These are phyloP conservation scores for Cacatua alba DNA, from an alignment of 2,113 vertebrate genomes.

Conservation along the genomic window DNA sequence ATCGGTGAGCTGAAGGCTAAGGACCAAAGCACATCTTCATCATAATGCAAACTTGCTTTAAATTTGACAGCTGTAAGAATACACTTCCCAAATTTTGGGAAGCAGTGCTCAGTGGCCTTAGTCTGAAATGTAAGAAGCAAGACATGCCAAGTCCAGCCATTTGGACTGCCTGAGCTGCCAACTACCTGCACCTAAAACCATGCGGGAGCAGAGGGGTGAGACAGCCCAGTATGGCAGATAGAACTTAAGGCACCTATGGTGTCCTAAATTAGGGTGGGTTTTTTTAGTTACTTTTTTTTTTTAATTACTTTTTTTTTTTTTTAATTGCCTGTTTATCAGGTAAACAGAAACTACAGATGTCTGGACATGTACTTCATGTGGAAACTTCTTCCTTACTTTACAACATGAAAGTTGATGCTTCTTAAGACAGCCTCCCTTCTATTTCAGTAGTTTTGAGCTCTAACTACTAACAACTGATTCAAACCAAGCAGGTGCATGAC, in stretches of 20 bases:
- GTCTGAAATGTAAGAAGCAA: rapidly evolving
- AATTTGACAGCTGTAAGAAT: not conserved
- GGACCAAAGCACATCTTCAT: not conserved
- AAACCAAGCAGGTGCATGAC: not conserved
- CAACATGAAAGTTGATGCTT: not conserved
- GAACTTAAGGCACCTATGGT: not conserved
- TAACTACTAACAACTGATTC: not conserved
- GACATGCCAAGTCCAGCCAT: rapidly evolving
- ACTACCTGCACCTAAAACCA: not conserved
- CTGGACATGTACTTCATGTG: not conserved
- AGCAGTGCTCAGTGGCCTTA: not conserved
- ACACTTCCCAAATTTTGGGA: not conserved
- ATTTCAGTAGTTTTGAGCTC: not conserved
- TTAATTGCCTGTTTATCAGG: not conserved
- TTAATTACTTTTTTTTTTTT: not conserved
- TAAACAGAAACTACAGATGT: not conserved
- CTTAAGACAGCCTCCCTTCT: not conserved
- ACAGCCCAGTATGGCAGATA: rapidly evolving
- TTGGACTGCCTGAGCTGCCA: not conserved
- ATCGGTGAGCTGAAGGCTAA: rapidly evolving
- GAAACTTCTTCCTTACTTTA: not conserved
- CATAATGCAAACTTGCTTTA: not conserved
- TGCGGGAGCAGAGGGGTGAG: not conserved
- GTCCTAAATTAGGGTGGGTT: not conserved
- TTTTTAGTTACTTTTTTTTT: not conserved